Evolutionary conservation across 2,113 vertebrate genomes (phyloP).

Genomic region (Myotis davidii): DNA sequence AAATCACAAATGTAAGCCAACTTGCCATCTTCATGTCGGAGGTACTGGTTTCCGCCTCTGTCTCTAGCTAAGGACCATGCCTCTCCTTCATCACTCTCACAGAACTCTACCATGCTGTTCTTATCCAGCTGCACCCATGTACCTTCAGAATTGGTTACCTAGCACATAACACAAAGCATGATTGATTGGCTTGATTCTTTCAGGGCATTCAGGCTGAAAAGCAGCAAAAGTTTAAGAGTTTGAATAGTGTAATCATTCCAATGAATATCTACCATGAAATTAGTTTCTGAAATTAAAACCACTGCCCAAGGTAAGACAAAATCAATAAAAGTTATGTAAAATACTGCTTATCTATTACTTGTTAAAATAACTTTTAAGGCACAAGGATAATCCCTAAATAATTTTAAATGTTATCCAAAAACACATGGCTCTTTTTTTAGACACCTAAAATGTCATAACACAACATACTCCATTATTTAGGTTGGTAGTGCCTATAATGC

Average conservation of each 20-base stretch:
- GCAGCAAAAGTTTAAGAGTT: conserved; percentile 76
- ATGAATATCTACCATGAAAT: conserved; percentile 63
- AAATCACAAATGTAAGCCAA: conserved; percentile 81
- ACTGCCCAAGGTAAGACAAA: conserved; percentile 82
- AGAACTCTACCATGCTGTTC: conserved; percentile 99
- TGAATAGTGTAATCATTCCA: conserved; percentile 66
- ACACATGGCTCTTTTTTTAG: conserved; percentile 26
- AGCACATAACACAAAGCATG: conserved; percentile 85
- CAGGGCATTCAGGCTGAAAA: conserved; percentile 58
- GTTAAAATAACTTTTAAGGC: conserved; percentile 52
- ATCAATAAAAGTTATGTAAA: conserved; percentile 54
- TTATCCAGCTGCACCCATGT: conserved; percentile 99
- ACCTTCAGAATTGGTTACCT: conserved; percentile 98
- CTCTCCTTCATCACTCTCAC: conserved; percentile 99
- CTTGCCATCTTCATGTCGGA: conserved; percentile 97
- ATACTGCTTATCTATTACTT: conserved; percentile 32
- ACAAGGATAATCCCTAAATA: conserved; percentile 41
- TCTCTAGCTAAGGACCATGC: conserved; percentile 99
- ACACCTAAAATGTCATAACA: conserved; percentile 65
- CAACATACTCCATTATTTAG: conserved; percentile 3
- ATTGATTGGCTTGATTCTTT: conserved; percentile 80
- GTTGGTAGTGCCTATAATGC: not conserved
- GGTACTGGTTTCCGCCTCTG: conserved; percentile 97
- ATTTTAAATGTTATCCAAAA: conserved; percentile 62
- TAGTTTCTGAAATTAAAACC: conserved; percentile 86